A percentile compares a stretch with the other conserved stretches of the same genome.
These are phyloP conservation scores for Andrena bicolor DNA, from an alignment of 2,888 invertebrate species.

Conservation along the genomic window DNA sequence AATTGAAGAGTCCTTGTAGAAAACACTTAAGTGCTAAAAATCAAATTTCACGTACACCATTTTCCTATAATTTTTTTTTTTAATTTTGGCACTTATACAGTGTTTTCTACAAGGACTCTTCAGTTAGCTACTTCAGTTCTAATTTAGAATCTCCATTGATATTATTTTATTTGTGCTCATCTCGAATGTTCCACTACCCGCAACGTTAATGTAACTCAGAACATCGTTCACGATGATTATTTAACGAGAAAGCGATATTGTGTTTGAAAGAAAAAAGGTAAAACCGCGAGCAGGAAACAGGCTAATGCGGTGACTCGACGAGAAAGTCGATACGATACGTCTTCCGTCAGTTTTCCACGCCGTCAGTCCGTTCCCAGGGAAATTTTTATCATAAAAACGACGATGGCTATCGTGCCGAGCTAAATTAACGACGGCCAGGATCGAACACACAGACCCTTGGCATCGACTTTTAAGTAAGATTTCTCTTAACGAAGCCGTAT, in stretches of 20 bases:
- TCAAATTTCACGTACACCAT: too few species aligned
- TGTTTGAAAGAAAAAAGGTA: conserved; percentile 17
- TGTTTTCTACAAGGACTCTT: too few species aligned
- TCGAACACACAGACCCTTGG: conserved; percentile 25
- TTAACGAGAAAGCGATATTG: conserved; percentile 55
- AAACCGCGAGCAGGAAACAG: conserved; percentile 58
- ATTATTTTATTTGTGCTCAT: neutral
- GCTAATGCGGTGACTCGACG: conserved; percentile 58
- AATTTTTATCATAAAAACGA: conserved; percentile 47
- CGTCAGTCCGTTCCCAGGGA: conserved; percentile 49
- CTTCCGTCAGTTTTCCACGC: conserved; percentile 60
- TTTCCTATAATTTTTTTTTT: too few species aligned
- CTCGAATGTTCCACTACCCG: conserved; percentile 10
- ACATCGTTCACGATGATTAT: conserved; percentile 48
- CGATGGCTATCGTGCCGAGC: conserved; percentile 40
- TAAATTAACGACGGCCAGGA: conserved; percentile 39
- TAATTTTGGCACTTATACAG: too few species aligned
- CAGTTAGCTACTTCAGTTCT: too few species aligned
- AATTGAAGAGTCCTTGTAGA: too few species aligned
- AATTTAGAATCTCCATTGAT: neutral
- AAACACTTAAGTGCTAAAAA: too few species aligned
- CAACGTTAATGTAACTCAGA: neutral
- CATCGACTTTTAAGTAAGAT: conserved; percentile 1
- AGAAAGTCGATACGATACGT: conserved; percentile 60
- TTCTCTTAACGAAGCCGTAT: neutral